phyloP scores from a whole-genome alignment of 2,113 vertebrate species.

The Oreocharis arfaki region DNA sequence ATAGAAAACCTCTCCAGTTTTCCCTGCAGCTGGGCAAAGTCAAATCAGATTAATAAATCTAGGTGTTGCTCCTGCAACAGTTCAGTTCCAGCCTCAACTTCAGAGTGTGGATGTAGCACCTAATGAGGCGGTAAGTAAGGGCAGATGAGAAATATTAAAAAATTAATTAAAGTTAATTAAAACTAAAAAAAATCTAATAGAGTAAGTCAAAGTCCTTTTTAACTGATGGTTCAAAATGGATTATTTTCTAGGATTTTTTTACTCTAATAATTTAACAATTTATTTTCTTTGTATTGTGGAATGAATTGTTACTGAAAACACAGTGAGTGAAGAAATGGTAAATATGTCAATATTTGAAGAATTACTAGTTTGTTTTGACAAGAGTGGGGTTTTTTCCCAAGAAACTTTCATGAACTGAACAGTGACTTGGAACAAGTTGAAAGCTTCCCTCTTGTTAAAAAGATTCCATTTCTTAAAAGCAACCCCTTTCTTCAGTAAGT shows the following conservation, averaged over 20 bases:
- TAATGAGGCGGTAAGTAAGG: neutral
- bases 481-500: neutral
- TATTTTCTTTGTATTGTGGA: neutral
- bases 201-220: neutral
- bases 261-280: neutral
- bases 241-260: neutral
- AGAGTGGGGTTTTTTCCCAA: neutral
- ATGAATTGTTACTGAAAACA: neutral
- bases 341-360: neutral
- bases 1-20: conserved; percentile 85
- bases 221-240: neutral
- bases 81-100: neutral
- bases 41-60: conserved; percentile 89
- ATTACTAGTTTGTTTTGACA: neutral
- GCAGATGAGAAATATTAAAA: neutral
- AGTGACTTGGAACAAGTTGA: neutral
- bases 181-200: neutral
- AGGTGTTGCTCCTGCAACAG: neutral
- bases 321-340: neutral
- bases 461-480: neutral
- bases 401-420: neutral
- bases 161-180: neutral
- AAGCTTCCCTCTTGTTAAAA: neutral
- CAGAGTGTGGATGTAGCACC: fast-evolving
- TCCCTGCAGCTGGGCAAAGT: conserved; percentile 71